Conservation (phyloP, 1,140 invertebrate species). For the Globodera ellingtonae region DNA sequence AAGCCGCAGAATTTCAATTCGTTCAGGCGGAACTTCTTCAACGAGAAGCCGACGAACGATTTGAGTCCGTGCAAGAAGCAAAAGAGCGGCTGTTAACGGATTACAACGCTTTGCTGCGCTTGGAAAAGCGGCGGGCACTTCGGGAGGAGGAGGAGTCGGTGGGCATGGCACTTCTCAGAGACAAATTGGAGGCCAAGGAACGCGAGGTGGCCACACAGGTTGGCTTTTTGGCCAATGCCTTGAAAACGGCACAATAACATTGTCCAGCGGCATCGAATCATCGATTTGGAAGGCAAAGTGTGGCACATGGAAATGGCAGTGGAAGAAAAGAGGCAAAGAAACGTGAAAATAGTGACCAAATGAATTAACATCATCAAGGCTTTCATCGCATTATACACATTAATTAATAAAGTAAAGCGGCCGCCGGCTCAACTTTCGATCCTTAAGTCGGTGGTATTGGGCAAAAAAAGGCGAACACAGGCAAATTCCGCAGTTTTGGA, state of each 20-base stretch:
- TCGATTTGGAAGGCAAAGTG: constrained; percentile 20
- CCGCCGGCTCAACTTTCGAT: too few species aligned
- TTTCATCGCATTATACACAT: not conserved
- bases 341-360: not conserved
- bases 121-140: not conserved
- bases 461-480: too few species aligned
- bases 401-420: not conserved
- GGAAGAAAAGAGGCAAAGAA: not conserved
- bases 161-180: constrained; percentile 25
- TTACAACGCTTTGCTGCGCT: constrained; percentile 25
- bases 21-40: constrained; percentile 35
- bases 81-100: constrained; percentile 28
- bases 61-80: constrained; percentile 15
- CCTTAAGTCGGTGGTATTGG: too few species aligned
- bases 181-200: constrained; percentile 29
- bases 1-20: too few species aligned
- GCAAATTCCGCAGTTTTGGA: too few species aligned
- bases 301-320: constrained; percentile 19
- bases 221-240: not conserved
- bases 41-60: constrained; percentile 28
- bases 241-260: not conserved
- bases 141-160: constrained; percentile 7
- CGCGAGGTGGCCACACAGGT: constrained; percentile 15
- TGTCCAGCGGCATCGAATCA: constrained; percentile 3
- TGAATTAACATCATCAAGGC: not conserved